Evolutionary conservation across 30 jellyfish, hydroid and myxozoan genomes (phyloP).

Genomic region (Chrysaora quinquecirrha): DNA sequence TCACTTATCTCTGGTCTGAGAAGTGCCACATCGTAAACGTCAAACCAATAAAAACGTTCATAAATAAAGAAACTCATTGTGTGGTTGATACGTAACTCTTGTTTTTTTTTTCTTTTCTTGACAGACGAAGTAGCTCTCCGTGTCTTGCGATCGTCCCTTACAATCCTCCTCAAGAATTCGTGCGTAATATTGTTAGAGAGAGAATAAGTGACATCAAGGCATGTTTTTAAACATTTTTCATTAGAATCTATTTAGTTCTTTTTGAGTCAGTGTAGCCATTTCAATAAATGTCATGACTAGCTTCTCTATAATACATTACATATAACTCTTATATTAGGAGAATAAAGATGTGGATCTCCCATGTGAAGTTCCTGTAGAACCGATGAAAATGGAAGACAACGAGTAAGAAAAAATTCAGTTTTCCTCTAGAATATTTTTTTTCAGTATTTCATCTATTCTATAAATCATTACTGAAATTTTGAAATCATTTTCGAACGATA

Average conservation of each 20-base stretch:
- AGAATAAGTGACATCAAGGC: background rate
- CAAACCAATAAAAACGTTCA: too few species aligned
- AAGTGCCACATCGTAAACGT: too few species aligned
- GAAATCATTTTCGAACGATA: too few species aligned
- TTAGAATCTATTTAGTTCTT: too few species aligned
- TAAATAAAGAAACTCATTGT: background rate
- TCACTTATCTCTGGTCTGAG: too few species aligned
- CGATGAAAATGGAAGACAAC: background rate
- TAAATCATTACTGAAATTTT: too few species aligned
- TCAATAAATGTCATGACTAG: too few species aligned
- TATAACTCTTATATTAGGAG: background rate
- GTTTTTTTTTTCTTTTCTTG: background rate
- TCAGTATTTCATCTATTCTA: too few species aligned
- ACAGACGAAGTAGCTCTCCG: constrained; percentile 2
- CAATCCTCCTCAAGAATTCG: background rate
- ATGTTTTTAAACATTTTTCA: too few species aligned
- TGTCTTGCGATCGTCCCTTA: constrained; percentile 19
- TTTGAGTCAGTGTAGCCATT: too few species aligned
- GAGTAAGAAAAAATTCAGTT: too few species aligned
- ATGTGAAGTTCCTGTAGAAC: background rate
- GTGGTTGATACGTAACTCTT: background rate
- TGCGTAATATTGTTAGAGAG: background rate
- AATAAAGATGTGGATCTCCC: background rate
- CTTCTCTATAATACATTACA: background rate
- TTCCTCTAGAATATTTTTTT: too few species aligned